Conservation (phyloP, 2,113 vertebrate species). For the Leuciscus idus region DNA sequence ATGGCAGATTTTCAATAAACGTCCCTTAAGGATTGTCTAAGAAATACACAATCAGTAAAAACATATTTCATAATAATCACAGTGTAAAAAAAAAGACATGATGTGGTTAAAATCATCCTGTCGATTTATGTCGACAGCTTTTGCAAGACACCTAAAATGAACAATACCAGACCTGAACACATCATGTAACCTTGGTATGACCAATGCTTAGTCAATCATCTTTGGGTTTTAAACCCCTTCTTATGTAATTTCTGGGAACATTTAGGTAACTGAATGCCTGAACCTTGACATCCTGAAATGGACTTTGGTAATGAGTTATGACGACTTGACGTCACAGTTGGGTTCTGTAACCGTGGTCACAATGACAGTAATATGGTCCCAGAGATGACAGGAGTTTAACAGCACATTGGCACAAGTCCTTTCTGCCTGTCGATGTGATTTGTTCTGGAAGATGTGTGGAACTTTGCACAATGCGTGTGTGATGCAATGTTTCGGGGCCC, state of each 20-base stretch:
- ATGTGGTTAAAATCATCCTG: not conserved
- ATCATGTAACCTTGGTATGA: not conserved
- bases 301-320: constrained; percentile 62
- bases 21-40: not conserved
- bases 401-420: not conserved
- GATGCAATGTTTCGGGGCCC: constrained; percentile 65
- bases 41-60: not conserved
- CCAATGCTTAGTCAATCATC: not conserved
- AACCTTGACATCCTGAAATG: constrained; percentile 69
- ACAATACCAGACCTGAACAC: not conserved
- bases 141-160: not conserved
- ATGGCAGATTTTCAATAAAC: not conserved
- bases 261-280: constrained; percentile 61
- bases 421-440: constrained; percentile 45
- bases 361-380: constrained; percentile 54
- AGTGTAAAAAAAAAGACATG: not conserved
- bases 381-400: constrained; percentile 32
- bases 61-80: not conserved
- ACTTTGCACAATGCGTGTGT: constrained; percentile 65
- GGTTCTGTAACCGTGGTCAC: constrained; percentile 65
- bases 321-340: constrained; percentile 62
- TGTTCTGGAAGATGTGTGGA: constrained; percentile 68
- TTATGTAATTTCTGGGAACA: constrained; percentile 67
- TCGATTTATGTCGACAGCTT: not conserved
- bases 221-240: not conserved